Conservation (phyloP, 2,888 invertebrate genomes). For the Strigamia maritima region DNA sequence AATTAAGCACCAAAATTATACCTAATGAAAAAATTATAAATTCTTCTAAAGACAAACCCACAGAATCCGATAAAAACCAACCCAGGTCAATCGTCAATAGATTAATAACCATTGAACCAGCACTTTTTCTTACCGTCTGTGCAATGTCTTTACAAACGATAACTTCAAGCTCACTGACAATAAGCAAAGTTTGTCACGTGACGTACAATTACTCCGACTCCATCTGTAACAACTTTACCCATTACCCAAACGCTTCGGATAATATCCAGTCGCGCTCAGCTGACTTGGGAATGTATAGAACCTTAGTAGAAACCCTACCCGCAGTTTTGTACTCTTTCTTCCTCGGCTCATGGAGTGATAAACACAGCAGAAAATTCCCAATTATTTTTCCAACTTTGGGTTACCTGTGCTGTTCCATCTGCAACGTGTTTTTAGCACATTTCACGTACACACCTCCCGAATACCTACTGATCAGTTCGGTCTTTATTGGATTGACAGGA, state of each 20-base stretch:
- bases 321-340: background rate
- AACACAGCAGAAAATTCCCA: constrained; percentile 54
- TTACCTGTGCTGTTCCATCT: background rate
- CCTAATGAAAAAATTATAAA: too few relatives aligned
- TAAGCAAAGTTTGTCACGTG: background rate
- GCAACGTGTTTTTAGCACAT: background rate
- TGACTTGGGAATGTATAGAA: background rate
- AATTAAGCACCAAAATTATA: too few relatives aligned
- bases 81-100: background rate
- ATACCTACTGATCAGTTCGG: constrained; percentile 49
- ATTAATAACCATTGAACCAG: background rate
- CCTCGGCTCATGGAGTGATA: constrained; percentile 50
- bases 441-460: constrained; percentile 46
- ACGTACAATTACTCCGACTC: background rate
- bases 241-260: background rate
- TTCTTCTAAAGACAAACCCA: background rate
- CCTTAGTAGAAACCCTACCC: background rate
- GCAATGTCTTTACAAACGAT: background rate
- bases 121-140: background rate
- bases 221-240: background rate
- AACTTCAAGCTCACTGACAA: background rate
- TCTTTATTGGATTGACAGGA: constrained; percentile 53
- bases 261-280: background rate
- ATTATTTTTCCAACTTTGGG: constrained; percentile 46
- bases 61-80: background rate